Base-by-base conservation (phyloP, 2,113 vertebrate species). In the Tauraco erythrolophus region DNA sequence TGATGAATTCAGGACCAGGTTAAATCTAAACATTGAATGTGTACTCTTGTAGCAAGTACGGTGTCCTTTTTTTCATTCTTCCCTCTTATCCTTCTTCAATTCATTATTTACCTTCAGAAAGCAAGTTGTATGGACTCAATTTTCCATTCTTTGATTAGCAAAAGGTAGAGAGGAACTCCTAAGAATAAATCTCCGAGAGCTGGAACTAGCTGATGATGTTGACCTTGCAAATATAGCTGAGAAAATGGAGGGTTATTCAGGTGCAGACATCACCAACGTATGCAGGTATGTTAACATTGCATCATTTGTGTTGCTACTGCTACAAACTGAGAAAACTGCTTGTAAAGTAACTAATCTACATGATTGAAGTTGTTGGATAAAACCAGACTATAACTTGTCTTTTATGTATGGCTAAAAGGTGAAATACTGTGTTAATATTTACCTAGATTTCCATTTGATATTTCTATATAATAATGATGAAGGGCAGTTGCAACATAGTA, bases 201-300 rank as follows among this genome's bases (percentile, higher is more conserved):
- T 99, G 97, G 99, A 99, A 87, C 92, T 99, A 98, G 99, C 99
- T 82, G 97, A 98, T 11, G 98, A 99, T n/a, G 99, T 99, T 91
- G 98, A 99, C 95, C 96, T 99, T 98, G 98, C 98, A 62, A 99
- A 98, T 95, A 99, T 99, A 70, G 99, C 99, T 25, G 98, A 99
- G 96, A 99, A 99, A 87, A 99, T 99, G 99, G 99, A 99, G 91
- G 99, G 99, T 24, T 99, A 99, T 93, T 99, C 99, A 14, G 99
- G 99, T 94, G 99, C 99, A 3, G 99, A 99, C 97, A 99, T 99
- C 85, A 99, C 99, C 84, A 99, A 99, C 0, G 99, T 99, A 27
- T 99, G 99, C 99, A 99, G 99, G 99, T 99, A 97, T 48, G 96
- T 43, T 78, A 33, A n/a, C 43, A 35, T 60, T 62, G 25, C 51